Base-by-base conservation (phyloP, 2,797 vertebrate genomes). In the Brotula barbata region DNA sequence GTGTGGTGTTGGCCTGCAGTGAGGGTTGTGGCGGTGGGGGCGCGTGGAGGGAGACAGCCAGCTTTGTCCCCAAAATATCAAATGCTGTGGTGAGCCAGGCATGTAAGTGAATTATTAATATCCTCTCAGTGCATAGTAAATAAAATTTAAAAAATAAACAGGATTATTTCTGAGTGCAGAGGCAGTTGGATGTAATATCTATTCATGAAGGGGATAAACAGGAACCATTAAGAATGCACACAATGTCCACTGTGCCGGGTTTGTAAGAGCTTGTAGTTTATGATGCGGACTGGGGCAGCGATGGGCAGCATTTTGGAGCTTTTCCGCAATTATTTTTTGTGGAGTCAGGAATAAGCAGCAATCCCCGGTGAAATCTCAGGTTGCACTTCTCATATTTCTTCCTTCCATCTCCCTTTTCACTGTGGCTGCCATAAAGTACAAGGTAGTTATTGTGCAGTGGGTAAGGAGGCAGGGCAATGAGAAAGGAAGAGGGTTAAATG, bases 121-220 rank as follows among this genome's bases (percentile, higher is more conserved):
- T 75, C 56, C 50, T 65, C 63, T 78, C 75, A 72, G 75, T 82
- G 71, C 73, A 54, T 64, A 80, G 78, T 80, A 79, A 83, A 84
- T 81, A 64, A 73, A 78, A 76, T 83, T 80, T 46, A 59, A 81
- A 77, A 82, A 73, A 79, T 70, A 68, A 84, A 78, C 52, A 82
- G 70, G 71, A 73, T 81, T 77, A 80, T 69, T 74, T 78, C 51
- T 55, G 49, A 67, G 78, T n/a, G 73, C 75, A n/a, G 28, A 19
- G 58, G 55, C 58, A 72, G 75, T 75, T 77, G 64, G 64, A 75
- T 86, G 76, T 85, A 86, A 89, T 89, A 85, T 90, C 81, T 90
- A 89, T 90, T 89, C 85, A 90, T 87, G 87, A 88, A 75, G 68
- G 64, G 68, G 77, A 85, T 87, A 81, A 84, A 75, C 64, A 82